These are phyloP conservation scores for Volucella bombylans DNA, from an alignment of 2,888 invertebrate species.

Conservation along the genomic window DNA sequence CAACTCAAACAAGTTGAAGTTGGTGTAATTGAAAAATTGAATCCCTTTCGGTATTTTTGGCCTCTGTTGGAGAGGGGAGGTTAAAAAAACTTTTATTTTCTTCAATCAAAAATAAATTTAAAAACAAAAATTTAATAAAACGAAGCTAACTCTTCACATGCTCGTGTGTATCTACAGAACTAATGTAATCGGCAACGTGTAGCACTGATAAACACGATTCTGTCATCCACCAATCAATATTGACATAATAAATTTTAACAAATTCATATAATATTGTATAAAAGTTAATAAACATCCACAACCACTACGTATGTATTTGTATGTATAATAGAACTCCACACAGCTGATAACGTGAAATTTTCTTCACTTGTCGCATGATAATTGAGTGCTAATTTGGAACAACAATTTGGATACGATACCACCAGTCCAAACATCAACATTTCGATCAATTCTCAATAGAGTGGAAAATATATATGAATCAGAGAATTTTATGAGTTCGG, in stretches of 20 bases:
- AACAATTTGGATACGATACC: conserved; percentile 3
- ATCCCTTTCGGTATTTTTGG: not conserved
- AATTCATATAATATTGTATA: conserved; percentile 29
- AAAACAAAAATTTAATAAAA: not conserved
- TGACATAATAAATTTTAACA: conserved; percentile 51
- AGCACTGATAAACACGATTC: conserved; percentile 41
- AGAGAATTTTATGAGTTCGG: not conserved
- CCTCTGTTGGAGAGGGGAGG: too few species aligned
- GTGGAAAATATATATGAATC: not conserved
- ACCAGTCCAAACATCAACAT: conserved; percentile 16
- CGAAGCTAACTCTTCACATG: not conserved
- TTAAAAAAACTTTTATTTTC: not conserved
- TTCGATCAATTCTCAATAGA: conserved; percentile 4
- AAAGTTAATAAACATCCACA: not conserved
- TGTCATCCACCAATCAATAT: conserved; percentile 34
- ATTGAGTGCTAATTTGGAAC: conserved; percentile 49
- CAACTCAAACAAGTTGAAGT: not conserved
- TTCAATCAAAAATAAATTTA: conserved; percentile 8
- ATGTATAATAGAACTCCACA: not conserved
- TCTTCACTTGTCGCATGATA: conserved; percentile 30
- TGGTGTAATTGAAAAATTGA: not conserved
- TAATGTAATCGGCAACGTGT: conserved; percentile 23
- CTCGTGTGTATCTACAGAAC: not conserved
- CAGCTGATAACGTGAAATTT: conserved; percentile 39
- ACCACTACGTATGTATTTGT: not conserved